Conservation (phyloP, 1,140 invertebrate species). For the Cryptotermes secundus region DNA sequence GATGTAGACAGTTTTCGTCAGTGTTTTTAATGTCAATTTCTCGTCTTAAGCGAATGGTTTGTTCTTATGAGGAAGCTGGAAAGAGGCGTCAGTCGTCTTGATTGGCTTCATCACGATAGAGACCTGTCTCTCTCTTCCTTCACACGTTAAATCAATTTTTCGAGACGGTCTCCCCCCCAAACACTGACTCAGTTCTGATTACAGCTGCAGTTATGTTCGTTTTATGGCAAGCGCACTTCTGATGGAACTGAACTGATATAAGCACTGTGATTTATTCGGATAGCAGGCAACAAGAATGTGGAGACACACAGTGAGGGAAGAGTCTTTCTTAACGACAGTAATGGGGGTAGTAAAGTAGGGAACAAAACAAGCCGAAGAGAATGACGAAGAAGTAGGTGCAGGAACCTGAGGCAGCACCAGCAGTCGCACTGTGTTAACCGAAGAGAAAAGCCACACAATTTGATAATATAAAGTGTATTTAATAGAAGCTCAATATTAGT, state of each 20-base stretch:
- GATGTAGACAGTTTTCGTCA: background rate
- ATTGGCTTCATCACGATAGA: constrained; percentile 11
- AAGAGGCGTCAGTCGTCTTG: background rate
- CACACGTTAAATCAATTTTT: background rate
- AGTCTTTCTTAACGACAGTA: background rate
- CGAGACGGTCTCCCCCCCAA: background rate
- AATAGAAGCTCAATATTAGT: too few species aligned
- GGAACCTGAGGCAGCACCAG: too few species aligned
- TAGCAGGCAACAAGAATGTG: background rate
- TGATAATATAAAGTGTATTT: too few species aligned
- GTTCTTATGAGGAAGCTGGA: background rate
- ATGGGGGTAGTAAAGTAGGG: background rate
- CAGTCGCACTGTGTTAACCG: too few species aligned
- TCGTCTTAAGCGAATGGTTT: background rate
- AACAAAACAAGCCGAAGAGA: background rate
- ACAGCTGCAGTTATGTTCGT: background rate
- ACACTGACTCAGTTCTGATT: background rate
- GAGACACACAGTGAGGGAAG: background rate
- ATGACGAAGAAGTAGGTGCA: background rate
- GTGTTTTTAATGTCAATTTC: background rate
- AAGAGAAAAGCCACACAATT: too few species aligned
- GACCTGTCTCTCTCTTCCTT: background rate
- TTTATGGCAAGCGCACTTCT: background rate
- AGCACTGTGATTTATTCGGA: background rate
- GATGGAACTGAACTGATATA: background rate